These are phyloP conservation scores for Molossus alvarezi DNA, from an alignment of 2,797 vertebrate genomes.

Conservation along the genomic window DNA sequence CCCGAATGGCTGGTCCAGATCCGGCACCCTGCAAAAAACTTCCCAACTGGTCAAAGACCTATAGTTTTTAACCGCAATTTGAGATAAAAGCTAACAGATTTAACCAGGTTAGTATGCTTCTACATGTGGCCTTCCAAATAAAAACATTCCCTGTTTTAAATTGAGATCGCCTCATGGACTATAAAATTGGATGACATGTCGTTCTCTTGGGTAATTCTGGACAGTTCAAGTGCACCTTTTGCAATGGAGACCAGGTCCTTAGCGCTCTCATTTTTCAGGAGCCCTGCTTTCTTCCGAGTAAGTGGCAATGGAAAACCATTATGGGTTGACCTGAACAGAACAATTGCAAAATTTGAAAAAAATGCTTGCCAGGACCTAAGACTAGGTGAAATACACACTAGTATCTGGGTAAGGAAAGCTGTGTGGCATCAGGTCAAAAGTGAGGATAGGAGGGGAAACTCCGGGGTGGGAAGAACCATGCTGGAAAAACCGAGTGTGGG, in stretches of 20 bases:
- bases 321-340: not conserved
- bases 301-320: not conserved
- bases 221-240: not conserved
- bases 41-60: not conserved
- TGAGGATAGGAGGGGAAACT: not conserved
- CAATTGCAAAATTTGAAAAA: not conserved
- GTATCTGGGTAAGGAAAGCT: not conserved
- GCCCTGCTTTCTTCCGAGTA: not conserved
- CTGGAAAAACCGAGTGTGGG: not conserved
- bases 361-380: not conserved
- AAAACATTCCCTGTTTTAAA: not conserved
- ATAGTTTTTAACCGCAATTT: not conserved
- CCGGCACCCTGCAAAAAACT: not conserved
- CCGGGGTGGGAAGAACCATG: not conserved
- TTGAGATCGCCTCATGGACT: rapidly evolving
- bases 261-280: not conserved
- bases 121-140: not conserved
- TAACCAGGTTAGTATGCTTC: not conserved
- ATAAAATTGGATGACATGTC: not conserved
- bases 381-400: not conserved
- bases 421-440: rapidly evolving
- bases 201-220: not conserved
- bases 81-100: not conserved
- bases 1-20: too few relatives aligned
- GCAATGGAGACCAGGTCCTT: not conserved